Conservation (phyloP, 64 coral and sea anemone genomes). For the Pachyseris speciosa region DNA sequence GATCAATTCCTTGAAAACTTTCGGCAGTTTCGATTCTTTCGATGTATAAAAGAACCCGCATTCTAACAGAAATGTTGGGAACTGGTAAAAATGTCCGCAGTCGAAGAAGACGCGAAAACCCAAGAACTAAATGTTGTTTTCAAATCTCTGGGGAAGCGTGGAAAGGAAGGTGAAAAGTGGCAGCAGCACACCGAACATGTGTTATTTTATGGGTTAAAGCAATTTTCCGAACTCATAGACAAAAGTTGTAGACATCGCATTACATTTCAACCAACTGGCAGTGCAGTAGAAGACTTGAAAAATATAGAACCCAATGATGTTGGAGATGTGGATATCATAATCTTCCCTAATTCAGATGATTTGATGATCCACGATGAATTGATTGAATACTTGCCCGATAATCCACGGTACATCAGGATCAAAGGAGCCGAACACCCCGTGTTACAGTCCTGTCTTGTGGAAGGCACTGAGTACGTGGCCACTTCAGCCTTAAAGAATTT, state of each 20-base stretch:
- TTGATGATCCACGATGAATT: constrained; percentile 21
- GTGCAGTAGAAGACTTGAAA: constrained; percentile 35
- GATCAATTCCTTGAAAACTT: too few species aligned
- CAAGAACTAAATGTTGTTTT: not conserved
- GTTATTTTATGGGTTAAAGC: not conserved
- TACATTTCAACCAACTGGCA: not conserved
- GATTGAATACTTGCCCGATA: constrained; percentile 26
- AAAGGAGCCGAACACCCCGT: constrained; percentile 59
- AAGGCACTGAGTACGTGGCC: constrained; percentile 64
- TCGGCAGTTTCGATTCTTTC: too few species aligned
- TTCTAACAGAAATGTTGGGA: too few species aligned
- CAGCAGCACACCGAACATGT: not conserved
- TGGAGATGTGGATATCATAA: constrained; percentile 56
- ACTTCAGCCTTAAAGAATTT: constrained; percentile 65
- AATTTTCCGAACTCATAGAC: not conserved
- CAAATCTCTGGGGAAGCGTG: not conserved
- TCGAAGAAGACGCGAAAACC: not conserved
- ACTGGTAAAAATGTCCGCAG: not conserved
- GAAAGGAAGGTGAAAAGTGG: not conserved
- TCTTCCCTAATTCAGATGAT: not conserved
- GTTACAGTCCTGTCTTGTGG: constrained; percentile 66
- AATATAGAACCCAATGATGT: not conserved
- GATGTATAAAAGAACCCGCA: too few species aligned
- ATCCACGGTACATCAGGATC: constrained; percentile 61
- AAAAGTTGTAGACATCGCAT: not conserved